Evolutionary conservation across 2,888 invertebrate genomes (phyloP), one percentile per base, ranked within the genome.

Genomic region (Cremastinae sp.): DNA sequence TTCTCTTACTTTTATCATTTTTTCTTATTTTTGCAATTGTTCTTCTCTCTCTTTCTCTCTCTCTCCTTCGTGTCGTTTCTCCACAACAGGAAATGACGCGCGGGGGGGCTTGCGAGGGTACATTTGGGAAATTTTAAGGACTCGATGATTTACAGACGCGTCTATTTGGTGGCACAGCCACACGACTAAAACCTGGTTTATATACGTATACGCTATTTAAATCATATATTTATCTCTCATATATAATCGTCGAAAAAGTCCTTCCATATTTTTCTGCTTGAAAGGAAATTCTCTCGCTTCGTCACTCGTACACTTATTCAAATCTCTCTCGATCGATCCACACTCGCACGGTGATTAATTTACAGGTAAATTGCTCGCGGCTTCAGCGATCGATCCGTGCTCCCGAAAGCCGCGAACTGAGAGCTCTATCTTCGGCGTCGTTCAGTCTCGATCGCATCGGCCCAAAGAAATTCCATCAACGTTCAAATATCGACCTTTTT

Each of bases 131-230:
- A 62, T 62, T 62, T 62, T 49, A 36, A 51, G 62, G 69, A 69
- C 68, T 74, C 69, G 74, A 69, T 64, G 68, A 75, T 75, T 72
- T 72, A 75, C 75, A 75, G 68, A 58, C 72, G 34, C 18, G 58
- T 51, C 9, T 18, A 14, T 45, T 38, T 68, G 12, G 58, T 75
- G 75, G 68, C 72, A 56, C 71, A 72, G 75, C 75, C 75, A 75
- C 72, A 64, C 16, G 12, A 28, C 68, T 59, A 59, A n/a, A n/a
- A 41, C 66, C 18, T 65, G n/a, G 18, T 64, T 28, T 71, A 66
- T n/a, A n/a, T 56, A 20, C 53, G 3, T 43, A 53, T 71, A 75
- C 66, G 58, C 68, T 69, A 56, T 47, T 41, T 75, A 65, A 65
- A 62, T 72, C 61, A 59, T 69, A 65, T 65, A 58, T 54, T 38